These are phyloP conservation scores for Allygus modestus DNA, from an alignment of 2,888 invertebrate genomes.

Conservation along the genomic window DNA sequence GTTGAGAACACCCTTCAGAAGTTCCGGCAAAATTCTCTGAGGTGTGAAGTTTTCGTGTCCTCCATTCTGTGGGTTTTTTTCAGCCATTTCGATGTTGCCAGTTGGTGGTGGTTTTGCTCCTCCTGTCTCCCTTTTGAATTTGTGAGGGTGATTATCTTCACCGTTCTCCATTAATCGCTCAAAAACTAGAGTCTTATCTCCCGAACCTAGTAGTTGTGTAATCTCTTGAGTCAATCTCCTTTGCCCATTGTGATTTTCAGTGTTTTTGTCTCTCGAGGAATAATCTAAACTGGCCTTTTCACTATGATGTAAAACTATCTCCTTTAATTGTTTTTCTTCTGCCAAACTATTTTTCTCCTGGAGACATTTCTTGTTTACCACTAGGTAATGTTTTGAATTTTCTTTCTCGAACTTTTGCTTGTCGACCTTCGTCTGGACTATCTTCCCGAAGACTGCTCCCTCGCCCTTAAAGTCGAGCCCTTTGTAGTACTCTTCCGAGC, in stretches of 20 bases:
- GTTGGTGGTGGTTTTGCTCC: neutral
- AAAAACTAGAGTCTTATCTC: neutral
- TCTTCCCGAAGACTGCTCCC: neutral
- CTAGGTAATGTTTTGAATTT: too few relatives aligned
- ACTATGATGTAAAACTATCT: too few relatives aligned
- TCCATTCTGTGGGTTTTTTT: neutral
- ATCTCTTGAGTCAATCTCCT: neutral
- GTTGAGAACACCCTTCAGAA: constrained; percentile 28
- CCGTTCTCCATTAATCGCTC: neutral
- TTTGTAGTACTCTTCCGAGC: constrained; percentile 63
- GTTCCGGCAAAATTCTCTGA: constrained; percentile 37
- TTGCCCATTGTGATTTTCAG: neutral
- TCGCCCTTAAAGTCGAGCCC: neutral
- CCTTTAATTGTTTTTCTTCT: too few relatives aligned
- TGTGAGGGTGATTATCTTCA: neutral
- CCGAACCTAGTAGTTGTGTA: neutral
- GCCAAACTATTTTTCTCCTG: too few relatives aligned
- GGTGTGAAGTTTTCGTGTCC: constrained; percentile 11
- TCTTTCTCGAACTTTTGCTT: neutral
- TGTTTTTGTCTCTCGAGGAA: too few relatives aligned
- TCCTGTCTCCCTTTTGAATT: neutral
- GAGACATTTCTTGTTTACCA: neutral
- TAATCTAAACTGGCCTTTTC: neutral
- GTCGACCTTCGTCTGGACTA: neutral
- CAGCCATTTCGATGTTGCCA: neutral